Evolutionary conservation across 2,113 vertebrate species (phyloP), one percentile per base, ranked within the genome.

Genomic region (Gopherus flavomarginatus): DNA sequence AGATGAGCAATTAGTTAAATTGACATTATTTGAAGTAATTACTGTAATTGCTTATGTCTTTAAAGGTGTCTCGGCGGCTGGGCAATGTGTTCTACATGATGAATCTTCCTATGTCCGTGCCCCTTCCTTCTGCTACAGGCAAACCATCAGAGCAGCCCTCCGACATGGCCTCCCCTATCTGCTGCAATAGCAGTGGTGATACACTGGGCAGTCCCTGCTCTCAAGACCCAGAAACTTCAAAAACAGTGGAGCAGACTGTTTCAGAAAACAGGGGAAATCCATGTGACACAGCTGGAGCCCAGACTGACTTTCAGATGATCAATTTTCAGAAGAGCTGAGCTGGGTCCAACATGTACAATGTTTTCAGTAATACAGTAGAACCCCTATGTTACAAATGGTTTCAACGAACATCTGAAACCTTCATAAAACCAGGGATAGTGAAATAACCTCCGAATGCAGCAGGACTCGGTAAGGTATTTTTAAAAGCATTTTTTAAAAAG

Each of bases 51-150:
- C 83, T 97, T 98, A 57, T 97, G n/a, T 98, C 88, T 97, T 97
- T 93, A 50, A 97, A 99, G 99, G 99, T 99, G 52, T 99, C 99
- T 54, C 98, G 98, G 47, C 98, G 99, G 12, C 65, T 99, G 96
- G 99, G 99, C 89, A 99, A 97, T 17, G 97, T 98, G 89, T 95
- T 99, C 92, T 99, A 98, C 96, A 98, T 99, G 98, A 98, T 98
- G 98, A 99, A 98, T 78, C 97, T 99, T 56, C 98, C 99, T 11
- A 96, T 99, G 84, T 72, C 99, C 0, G 2, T 94, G 89, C 94
- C 82, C 5, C 96, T 93, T 35, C 95, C 97, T 81, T 94, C 98
- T 69, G 89, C 98, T 22, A 85, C 98, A 5, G 98, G 98, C 90
- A 99, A 99, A 93, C 81, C 98, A 54, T 11, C 98, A 0, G 98